Percentiles rank a stretch among this genome's conserved stretches.
Conservation (phyloP, 2,888 invertebrate genomes). For the Dendrolimus houi region DNA sequence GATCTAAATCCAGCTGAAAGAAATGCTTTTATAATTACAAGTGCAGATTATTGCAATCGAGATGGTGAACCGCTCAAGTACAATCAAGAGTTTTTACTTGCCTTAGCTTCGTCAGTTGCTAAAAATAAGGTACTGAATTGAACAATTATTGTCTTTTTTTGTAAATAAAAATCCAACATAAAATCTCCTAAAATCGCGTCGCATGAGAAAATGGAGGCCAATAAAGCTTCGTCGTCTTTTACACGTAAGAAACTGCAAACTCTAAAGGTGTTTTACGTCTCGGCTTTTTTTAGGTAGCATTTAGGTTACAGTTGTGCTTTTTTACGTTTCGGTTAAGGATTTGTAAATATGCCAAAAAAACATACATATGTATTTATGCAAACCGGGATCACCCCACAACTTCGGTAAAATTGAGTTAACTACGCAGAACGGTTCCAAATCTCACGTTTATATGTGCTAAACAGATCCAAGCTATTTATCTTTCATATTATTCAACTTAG, state of each 20-base stretch:
- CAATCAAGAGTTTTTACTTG: slow-evolving; percentile 60
- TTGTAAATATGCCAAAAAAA: no score
- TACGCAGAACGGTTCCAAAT: no score
- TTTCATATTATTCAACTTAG: no score
- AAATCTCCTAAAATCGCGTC: background rate
- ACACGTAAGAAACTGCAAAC: slow-evolving; percentile 3
- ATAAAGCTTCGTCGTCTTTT: slow-evolving; percentile 5
- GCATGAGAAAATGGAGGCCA: background rate
- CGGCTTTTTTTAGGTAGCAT: slow-evolving; percentile 1
- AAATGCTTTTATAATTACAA: slow-evolving; percentile 50
- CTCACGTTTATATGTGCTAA: no score
- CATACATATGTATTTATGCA: no score
- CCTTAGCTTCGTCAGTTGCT: slow-evolving; percentile 39
- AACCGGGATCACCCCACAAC: no score
- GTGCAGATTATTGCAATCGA: slow-evolving; percentile 58
- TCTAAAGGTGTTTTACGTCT: slow-evolving; percentile 10
- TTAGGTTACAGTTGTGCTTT: no score
- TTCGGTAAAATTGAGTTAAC: no score
- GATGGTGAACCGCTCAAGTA: slow-evolving; percentile 53
- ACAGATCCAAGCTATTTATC: no score
- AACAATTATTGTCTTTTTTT: background rate
- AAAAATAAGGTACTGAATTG: background rate
- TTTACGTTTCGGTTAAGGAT: no score
- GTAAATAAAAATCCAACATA: background rate
- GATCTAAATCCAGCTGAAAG: slow-evolving; percentile 33